Evolutionary conservation across 1,140 invertebrate species (phyloP), one percentile per base, ranked within the genome.

Genomic region (Agrilus planipennis): DNA sequence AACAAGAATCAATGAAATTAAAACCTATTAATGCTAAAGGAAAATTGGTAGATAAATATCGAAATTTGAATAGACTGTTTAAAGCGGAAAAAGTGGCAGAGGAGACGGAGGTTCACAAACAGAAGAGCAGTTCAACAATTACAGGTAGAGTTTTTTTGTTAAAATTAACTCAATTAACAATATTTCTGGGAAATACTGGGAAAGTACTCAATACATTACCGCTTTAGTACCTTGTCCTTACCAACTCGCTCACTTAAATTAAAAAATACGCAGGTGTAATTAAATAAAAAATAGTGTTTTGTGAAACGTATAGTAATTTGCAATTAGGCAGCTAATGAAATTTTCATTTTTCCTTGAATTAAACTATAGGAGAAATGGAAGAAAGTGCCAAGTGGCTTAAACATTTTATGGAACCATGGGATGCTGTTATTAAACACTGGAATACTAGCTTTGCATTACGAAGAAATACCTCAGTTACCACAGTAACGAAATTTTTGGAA

Each of bases 11-110:
- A 6, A 20, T 23, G 10, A 25, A 20, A 4, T 25, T 25, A 12
- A 38, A 28, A 27, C 19, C 36, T 11, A 38, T 25, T 23, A 23
- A 6, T 7, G 36, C 36, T 25, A 25, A 22, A 38, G 36, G 36
- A 25, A 38, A 28, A 38, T 25, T 38, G 9, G 23, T 38, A 25
- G 36, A 38, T 25, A 38, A 38, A 25, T 14, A 17, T 27, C 11
- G 19, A 14, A 38, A 38, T 14, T 10, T 38, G 6, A 9, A 7
- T 14, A n/a, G 36, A 14, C 18, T 38, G 9, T 32, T 9, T 32
- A 38, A 23, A 38, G 23, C 20, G 22, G 14, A 25, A 21, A 38
- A 25, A 14, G 10, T 23, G 18, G 5, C 21, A n/a, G 18, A 38
- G 10, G 19, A 12, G 14, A 27, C 11, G 15, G 12, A 9, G 18